Evolutionary conservation across 1,140 invertebrate genomes (phyloP).

Genomic region (Rhopalosiphum maidis): DNA sequence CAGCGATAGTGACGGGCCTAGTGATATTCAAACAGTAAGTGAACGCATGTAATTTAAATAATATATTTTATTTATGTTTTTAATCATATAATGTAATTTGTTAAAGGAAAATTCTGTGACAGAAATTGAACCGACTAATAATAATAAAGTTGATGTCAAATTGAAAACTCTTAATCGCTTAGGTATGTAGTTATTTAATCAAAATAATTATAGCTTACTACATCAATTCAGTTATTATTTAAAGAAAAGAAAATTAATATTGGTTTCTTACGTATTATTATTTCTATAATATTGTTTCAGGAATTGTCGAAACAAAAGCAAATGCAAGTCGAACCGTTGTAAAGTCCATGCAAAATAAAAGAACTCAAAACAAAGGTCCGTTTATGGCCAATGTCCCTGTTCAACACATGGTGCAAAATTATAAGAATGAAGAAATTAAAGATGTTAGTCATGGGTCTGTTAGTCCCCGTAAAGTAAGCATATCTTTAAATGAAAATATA

Average conservation of each 20-base stretch:
- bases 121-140: neutral
- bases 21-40: neutral
- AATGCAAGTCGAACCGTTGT: neutral
- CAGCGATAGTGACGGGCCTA: neutral
- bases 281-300: neutral
- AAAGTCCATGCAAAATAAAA: conserved; percentile 2
- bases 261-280: neutral
- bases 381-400: conserved; percentile 26
- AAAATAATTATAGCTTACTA: neutral
- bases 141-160: neutral
- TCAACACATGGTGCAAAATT: conserved; percentile 10
- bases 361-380: neutral
- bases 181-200: neutral
- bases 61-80: neutral
- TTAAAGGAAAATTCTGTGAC: neutral
- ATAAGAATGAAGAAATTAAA: neutral
- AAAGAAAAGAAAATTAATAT: neutral
- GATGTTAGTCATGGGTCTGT: neutral
- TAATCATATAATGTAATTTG: neutral
- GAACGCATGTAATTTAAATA: neutral
- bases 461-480: neutral
- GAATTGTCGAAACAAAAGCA: neutral
- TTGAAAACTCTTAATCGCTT: neutral
- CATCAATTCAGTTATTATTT: neutral
- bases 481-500: neutral